phyloP scores from a whole-genome alignment of 2,113 vertebrate genomes.

The Oceanodroma tethys region DNA sequence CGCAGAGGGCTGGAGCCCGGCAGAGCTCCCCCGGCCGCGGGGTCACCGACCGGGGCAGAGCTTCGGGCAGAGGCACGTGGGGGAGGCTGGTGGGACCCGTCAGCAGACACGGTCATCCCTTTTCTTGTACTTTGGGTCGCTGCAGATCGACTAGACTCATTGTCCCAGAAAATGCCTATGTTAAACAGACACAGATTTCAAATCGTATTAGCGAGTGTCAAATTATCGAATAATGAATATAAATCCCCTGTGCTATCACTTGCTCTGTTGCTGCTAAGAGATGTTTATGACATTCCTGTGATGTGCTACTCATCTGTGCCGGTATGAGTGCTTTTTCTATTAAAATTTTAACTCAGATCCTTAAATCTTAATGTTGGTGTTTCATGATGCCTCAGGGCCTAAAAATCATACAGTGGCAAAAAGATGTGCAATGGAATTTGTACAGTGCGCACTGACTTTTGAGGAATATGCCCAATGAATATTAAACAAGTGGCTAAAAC shows the following conservation, averaged over 20 bases:
- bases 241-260: not conserved
- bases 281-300: not conserved
- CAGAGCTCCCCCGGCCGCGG: too few species aligned
- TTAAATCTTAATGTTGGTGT: not conserved
- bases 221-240: not conserved
- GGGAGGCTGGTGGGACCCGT: not conserved
- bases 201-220: not conserved
- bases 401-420: not conserved
- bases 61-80: not conserved
- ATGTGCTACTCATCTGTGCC: not conserved
- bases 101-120: fast-evolving
- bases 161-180: not conserved
- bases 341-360: not conserved
- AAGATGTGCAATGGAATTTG: not conserved
- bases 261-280: not conserved
- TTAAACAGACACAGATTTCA: not conserved
- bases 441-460: not conserved
- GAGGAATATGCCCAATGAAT: not conserved
- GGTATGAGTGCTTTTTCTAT: not conserved
- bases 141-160: not conserved
- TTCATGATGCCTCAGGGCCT: not conserved
- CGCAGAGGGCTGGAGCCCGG: not conserved
- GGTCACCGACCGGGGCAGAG: not conserved
- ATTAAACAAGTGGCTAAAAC: not conserved
- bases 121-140: not conserved